Evolutionary conservation across 1,140 invertebrate species (phyloP).

Genomic region (Oncopodura yosiiana): DNA sequence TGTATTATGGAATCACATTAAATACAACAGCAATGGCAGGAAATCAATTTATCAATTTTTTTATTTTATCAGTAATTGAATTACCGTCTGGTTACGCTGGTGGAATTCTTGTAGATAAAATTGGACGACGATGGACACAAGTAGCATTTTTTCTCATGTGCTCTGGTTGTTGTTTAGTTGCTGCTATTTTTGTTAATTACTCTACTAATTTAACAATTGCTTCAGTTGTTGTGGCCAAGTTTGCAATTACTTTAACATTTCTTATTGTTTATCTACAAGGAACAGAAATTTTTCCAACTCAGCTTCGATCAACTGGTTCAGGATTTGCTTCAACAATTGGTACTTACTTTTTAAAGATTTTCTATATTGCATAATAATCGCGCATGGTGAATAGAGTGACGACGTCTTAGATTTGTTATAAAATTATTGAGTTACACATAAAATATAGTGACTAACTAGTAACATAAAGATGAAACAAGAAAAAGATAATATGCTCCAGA

Average conservation of each 20-base stretch:
- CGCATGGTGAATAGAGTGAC: no score
- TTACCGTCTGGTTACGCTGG: slow-evolving; percentile 41
- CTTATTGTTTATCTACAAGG: slow-evolving; percentile 43
- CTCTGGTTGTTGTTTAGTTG: slow-evolving; percentile 6
- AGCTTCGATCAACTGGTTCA: slow-evolving; percentile 53
- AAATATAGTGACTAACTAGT: no score
- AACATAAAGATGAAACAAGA: no score
- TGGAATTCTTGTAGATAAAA: slow-evolving; percentile 16
- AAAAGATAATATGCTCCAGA: no score
- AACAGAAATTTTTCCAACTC: slow-evolving; percentile 60
- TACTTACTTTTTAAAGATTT: no score
- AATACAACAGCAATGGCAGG: slow-evolving; percentile 52
- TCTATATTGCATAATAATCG: no score
- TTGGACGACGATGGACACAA: slow-evolving; percentile 31
- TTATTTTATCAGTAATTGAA: slow-evolving; percentile 52
- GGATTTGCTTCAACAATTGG: slow-evolving; percentile 51
- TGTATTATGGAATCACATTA: slow-evolving; percentile 51
- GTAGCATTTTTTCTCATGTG: slow-evolving; percentile 22
- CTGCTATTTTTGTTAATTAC: slow-evolving; percentile 2
- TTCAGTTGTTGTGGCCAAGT: slow-evolving; percentile 35
- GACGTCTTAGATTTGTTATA: no score
- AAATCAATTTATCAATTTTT: slow-evolving; percentile 59
- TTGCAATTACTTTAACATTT: slow-evolving; percentile 41
- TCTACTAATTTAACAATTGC: background rate
- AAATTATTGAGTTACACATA: no score